phyloP scores from a whole-genome alignment of 2,888 invertebrate genomes.

The Flabesymbios commensalis region DNA sequence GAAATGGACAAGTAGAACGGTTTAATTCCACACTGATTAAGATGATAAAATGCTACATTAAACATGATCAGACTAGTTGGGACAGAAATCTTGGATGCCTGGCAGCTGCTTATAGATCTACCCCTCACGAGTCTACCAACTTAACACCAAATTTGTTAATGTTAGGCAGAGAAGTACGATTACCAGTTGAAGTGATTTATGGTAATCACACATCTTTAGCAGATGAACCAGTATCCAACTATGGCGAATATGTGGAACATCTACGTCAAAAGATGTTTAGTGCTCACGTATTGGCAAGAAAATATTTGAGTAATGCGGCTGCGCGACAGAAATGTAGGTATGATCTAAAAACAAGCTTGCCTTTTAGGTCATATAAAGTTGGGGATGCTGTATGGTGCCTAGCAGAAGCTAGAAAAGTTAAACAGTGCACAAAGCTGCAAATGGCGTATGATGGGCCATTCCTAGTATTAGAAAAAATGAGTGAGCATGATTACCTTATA shows the following conservation, averaged over 20 bases:
- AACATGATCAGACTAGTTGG: background rate
- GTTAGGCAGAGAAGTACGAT: constrained; percentile 1
- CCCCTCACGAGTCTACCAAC: background rate
- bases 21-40: background rate
- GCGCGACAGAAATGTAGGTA: background rate
- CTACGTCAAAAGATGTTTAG: background rate
- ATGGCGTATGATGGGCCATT: background rate
- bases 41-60: background rate
- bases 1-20: background rate
- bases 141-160: constrained; percentile 3
- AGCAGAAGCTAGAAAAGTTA: background rate
- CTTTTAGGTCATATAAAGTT: background rate
- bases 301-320: background rate
- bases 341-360: background rate
- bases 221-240: background rate
- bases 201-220: background rate
- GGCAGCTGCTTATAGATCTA: constrained; percentile 2
- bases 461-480: background rate
- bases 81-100: background rate
- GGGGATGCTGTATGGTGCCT: background rate
- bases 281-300: background rate
- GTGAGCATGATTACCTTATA: background rate
- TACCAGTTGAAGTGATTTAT: background rate
- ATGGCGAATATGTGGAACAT: background rate
- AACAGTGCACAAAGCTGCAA: background rate